A percentile compares a stretch with the other conserved stretches of the same genome.
phyloP scores from a whole-genome alignment of 2,113 vertebrate species.

The Pachyramphus minor region DNA sequence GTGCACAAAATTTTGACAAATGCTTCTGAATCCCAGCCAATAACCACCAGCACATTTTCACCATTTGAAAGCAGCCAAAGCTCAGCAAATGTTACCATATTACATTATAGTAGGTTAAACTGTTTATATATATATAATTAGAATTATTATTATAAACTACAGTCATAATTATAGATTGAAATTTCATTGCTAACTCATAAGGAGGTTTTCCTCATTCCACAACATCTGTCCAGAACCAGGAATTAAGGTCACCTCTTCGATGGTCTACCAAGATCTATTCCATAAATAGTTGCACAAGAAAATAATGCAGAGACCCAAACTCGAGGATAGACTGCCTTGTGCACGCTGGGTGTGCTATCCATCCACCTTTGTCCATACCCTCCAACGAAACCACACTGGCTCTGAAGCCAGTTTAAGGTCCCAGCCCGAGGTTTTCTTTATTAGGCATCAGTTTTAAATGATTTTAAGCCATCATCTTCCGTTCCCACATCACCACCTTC shows the following conservation, averaged over 20 bases:
- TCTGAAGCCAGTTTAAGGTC: not conserved
- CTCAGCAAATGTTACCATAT: slow-evolving; percentile 48
- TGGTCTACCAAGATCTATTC: not conserved
- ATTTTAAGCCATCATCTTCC: not conserved
- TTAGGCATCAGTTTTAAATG: not conserved
- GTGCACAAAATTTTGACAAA: slow-evolving; percentile 40
- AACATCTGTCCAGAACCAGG: not conserved
- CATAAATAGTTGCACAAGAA: not conserved
- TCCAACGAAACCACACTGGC: not conserved
- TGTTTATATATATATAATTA: slow-evolving; percentile 52
- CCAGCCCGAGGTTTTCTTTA: not conserved
- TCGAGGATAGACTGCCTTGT: not conserved
- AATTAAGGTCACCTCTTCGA: not conserved
- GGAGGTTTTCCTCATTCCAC: not conserved
- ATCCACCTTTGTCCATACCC: not conserved
- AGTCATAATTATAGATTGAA: not conserved
- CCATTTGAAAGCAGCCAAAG: slow-evolving; percentile 55
- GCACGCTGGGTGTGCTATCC: rapidly evolving
- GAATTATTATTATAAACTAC: slow-evolving; percentile 56
- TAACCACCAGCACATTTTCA: slow-evolving; percentile 59
- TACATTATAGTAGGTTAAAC: slow-evolving; percentile 35
- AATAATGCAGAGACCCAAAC: not conserved
- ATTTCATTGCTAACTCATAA: not conserved
- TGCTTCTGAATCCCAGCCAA: slow-evolving; percentile 45
- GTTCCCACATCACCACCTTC: not conserved